Base-by-base conservation (phyloP, 2,113 vertebrate genomes). In the Taurulus bubalis region DNA sequence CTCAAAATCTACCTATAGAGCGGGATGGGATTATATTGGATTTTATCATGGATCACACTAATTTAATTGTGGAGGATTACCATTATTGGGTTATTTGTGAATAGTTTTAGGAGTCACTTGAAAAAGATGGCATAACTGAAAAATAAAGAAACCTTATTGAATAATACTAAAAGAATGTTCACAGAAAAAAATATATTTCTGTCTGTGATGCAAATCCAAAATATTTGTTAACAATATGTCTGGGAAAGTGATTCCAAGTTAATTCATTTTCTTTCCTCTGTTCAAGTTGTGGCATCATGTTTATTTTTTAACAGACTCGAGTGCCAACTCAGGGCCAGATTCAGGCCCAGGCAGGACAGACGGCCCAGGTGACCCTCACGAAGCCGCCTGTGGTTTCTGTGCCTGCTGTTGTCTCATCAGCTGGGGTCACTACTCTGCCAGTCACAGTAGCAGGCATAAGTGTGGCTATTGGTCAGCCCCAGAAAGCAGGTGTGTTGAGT, bases 361-460 rank as follows among this genome's bases (percentile, higher is more conserved):
- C 96, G 1, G 95, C 96, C 5, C 97, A 98, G 79, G 96, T 97
- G 81, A 96, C 97, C 71, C 91, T 98, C 87, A 96, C 97, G 34
- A 98, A 98, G 81, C 96, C 97, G 66, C 96, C 97, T 0, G 96
- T 97, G 69, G 96, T 98, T 63, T 96, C 97, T 4, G 94, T 97
- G 56, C 96, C 96, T 1, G 93, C 96, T 11, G 97, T 97, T 58
- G 96, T 97, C 6, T 96, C 96, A 0, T 96, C 97, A 9, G 93
- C 96, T 11, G 96, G 96, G 2, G 97, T 98, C 84, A 97, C 96
- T 4, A 96, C 96, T 0, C 95, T 97, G 24, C 96, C 97, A 0
- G 96, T 97, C 26, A 97, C 96, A 2, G 95, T 97, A 5, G 96
- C 97, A 5, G 96, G 96, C 80, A 96, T 97, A 49, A 97, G 96